A percentile compares a stretch with the other conserved stretches of the same genome.
phyloP scores from a whole-genome alignment of 2,888 invertebrate genomes.

The Malacosoma neustria region DNA sequence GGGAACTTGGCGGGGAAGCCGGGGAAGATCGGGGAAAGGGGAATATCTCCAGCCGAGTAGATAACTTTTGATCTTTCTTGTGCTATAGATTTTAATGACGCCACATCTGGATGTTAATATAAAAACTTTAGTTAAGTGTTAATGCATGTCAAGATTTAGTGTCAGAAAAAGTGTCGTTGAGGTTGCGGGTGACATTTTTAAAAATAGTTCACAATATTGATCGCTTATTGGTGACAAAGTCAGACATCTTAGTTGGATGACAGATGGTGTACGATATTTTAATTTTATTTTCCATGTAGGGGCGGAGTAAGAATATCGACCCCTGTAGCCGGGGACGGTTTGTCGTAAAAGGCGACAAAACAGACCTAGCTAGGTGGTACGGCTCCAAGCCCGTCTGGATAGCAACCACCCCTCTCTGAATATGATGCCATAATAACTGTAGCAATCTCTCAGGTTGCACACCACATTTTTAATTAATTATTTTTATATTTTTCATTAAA shows the following conservation, averaged over 20 bases:
- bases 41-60: conserved; percentile 55
- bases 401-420: no score
- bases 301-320: no score
- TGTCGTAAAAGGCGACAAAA: no score
- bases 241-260: conserved; percentile 11
- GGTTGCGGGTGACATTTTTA: conserved; percentile 68
- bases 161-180: conserved; percentile 53
- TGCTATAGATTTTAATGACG: conserved; percentile 70
- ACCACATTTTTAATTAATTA: no score
- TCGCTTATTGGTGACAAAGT: conserved; percentile 29
- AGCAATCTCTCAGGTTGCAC: no score
- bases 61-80: conserved; percentile 74
- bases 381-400: no score
- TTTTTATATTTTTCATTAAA: no score
- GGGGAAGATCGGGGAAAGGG: conserved; percentile 40
- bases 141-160: conserved; percentile 70
- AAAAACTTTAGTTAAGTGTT: conserved; percentile 71
- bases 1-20: conserved; percentile 42
- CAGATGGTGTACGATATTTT: conserved; percentile 30
- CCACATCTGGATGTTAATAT: conserved; percentile 64
- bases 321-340: no score
- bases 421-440: no score
- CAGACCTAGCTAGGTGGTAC: no score
- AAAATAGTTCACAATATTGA: conserved; percentile 49
- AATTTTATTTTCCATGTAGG: no score